A percentile compares a stretch with the other conserved stretches of the same genome.
phyloP scores from a whole-genome alignment of 2,113 vertebrate genomes.

The Trachemys scripta region DNA sequence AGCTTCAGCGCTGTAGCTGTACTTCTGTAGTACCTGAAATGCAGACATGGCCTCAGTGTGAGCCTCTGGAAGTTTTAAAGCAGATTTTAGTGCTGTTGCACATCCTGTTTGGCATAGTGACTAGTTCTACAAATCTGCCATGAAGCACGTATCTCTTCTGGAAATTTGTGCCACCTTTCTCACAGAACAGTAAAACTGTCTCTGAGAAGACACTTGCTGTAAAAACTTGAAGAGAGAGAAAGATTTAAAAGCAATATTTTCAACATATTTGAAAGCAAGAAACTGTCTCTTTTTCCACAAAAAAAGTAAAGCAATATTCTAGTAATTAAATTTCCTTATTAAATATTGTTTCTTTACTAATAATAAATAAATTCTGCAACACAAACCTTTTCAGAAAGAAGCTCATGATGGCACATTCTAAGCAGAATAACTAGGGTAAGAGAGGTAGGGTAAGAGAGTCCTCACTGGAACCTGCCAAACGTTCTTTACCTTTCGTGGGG shows the following conservation, averaged over 20 bases:
- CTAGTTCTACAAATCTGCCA: not conserved
- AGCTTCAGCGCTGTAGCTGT: too few species aligned
- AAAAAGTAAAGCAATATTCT: not conserved
- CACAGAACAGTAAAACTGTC: not conserved
- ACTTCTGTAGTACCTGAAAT: too few species aligned
- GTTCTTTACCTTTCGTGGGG: not conserved
- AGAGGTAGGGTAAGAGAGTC: not conserved
- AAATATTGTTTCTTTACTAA: not conserved
- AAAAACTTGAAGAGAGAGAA: not conserved
- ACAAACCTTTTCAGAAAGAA: not conserved
- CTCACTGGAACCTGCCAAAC: not conserved
- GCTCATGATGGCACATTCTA: too few species aligned
- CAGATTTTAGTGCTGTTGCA: not conserved
- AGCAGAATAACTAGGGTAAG: too few species aligned
- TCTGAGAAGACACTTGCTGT: not conserved
- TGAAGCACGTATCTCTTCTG: not conserved
- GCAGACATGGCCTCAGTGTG: too few species aligned
- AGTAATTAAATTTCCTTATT: not conserved
- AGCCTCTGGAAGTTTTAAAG: not conserved
- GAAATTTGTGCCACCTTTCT: not conserved
- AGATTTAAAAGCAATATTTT: not conserved
- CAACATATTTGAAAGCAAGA: not conserved
- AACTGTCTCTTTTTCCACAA: not conserved
- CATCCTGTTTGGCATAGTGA: not conserved
- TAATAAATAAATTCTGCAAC: fast-evolving